A percentile compares a stretch with the other conserved stretches of the same genome.
Evolutionary conservation across 2,888 invertebrate genomes (phyloP).

Genomic region (Clanis bilineata): DNA sequence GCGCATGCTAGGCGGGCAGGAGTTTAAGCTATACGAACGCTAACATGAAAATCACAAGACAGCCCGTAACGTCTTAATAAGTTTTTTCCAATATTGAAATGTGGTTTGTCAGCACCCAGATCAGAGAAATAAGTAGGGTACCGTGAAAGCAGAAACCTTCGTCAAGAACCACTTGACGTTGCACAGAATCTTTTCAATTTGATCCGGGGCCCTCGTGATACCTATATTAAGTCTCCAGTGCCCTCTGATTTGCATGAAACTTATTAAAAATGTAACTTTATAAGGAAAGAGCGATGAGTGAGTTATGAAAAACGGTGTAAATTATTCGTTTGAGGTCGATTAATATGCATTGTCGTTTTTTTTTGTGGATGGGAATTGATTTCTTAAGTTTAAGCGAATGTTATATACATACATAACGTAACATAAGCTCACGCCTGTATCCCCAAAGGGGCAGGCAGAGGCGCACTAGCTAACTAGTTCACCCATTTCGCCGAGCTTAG

Average conservation of each 20-base stretch:
- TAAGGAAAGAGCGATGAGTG: constrained; percentile 39
- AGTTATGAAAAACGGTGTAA: constrained; percentile 48
- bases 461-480: too few species aligned
- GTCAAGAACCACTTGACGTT: constrained; percentile 72
- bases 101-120: constrained; percentile 63
- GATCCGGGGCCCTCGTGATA: constrained; percentile 58
- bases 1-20: too few species aligned
- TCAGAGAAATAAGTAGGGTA: constrained; percentile 62
- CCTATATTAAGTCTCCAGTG: constrained; percentile 66
- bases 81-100: constrained; percentile 55
- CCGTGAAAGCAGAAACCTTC: constrained; percentile 67
- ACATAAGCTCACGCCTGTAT: too few species aligned
- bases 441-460: too few species aligned
- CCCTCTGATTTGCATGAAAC: constrained; percentile 73
- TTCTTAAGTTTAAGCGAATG: background rate
- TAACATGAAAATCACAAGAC: constrained; percentile 25
- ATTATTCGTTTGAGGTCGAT: constrained; percentile 38
- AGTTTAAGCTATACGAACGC: too few species aligned
- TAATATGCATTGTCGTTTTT: constrained; percentile 27
- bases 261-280: constrained; percentile 68
- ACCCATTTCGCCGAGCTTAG: too few species aligned
- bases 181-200: constrained; percentile 69
- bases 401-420: too few species aligned
- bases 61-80: constrained; percentile 35
- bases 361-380: background rate